A percentile compares a stretch with the other conserved stretches of the same genome.
These are phyloP conservation scores for Brienomyrus longianalis DNA, from an alignment of 2,113 vertebrate species.

Conservation along the genomic window DNA sequence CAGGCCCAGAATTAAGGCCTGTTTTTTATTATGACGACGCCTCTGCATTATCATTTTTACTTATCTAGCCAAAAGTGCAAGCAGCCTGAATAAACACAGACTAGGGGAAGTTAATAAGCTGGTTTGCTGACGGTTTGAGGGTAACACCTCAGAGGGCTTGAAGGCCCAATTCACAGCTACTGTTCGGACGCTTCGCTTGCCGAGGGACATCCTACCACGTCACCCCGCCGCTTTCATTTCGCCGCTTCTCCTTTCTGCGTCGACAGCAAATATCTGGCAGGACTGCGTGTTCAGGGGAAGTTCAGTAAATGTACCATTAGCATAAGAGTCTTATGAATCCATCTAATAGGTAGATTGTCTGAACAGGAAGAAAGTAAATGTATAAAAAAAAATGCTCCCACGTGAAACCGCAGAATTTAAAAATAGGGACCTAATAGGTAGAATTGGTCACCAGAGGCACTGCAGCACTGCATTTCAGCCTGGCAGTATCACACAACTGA, in stretches of 20 bases:
- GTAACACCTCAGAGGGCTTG: not conserved
- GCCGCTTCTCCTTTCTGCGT: not conserved
- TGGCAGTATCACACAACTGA: not conserved
- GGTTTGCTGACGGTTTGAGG: not conserved
- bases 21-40: not conserved
- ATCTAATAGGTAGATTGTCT: not conserved
- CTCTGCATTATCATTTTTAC: not conserved
- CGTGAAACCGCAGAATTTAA: not conserved
- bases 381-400: not conserved
- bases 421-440: not conserved
- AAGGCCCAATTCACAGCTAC: not conserved
- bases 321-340: not conserved
- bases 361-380: not conserved
- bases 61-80: not conserved
- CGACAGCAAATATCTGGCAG: not conserved
- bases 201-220: not conserved
- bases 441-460: not conserved
- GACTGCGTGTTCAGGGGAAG: not conserved
- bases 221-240: not conserved
- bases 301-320: not conserved
- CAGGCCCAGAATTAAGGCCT: not conserved
- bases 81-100: not conserved
- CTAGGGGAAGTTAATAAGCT: not conserved
- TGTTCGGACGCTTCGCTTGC: not conserved
- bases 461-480: not conserved